Percentiles rank a stretch among this genome's conserved stretches.
phyloP scores from a whole-genome alignment of 2,888 invertebrate genomes.

The Fragum whitleyi region DNA sequence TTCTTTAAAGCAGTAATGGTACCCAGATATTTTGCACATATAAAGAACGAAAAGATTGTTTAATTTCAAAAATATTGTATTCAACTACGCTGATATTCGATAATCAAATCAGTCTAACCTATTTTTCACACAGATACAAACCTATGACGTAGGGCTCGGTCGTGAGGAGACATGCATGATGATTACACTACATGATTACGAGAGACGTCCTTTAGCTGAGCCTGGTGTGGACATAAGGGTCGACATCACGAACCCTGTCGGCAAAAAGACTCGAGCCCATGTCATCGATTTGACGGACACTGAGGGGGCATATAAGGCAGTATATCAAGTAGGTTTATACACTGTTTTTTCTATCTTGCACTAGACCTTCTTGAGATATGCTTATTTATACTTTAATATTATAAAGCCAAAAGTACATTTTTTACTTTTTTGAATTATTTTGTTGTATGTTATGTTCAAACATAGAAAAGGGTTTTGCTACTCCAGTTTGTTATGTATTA shows the following conservation, averaged over 20 bases:
- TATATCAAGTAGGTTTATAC: constrained; percentile 59
- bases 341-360: neutral
- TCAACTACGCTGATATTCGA: too few species aligned
- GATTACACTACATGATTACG: constrained; percentile 67
- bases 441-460: too few species aligned
- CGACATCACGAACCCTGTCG: constrained; percentile 59
- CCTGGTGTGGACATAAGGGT: constrained; percentile 68
- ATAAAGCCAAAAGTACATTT: too few species aligned
- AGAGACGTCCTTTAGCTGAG: constrained; percentile 68
- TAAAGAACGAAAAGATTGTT: too few species aligned
- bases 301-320: constrained; percentile 67
- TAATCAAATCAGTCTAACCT: too few species aligned
- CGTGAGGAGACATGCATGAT: constrained; percentile 67
- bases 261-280: constrained; percentile 59
- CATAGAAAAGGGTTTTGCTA: too few species aligned
- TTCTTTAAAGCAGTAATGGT: too few species aligned
- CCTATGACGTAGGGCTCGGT: constrained; percentile 67
- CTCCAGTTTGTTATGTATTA: too few species aligned
- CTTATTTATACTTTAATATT: too few species aligned
- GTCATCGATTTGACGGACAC: constrained; percentile 61
- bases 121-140: constrained; percentile 53
- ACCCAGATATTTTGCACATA: too few species aligned
- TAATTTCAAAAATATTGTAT: too few species aligned
- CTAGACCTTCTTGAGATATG: neutral
- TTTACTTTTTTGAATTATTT: too few species aligned